These are phyloP conservation scores for Pica pica DNA, from an alignment of 2,113 vertebrate genomes.

Conservation along the genomic window DNA sequence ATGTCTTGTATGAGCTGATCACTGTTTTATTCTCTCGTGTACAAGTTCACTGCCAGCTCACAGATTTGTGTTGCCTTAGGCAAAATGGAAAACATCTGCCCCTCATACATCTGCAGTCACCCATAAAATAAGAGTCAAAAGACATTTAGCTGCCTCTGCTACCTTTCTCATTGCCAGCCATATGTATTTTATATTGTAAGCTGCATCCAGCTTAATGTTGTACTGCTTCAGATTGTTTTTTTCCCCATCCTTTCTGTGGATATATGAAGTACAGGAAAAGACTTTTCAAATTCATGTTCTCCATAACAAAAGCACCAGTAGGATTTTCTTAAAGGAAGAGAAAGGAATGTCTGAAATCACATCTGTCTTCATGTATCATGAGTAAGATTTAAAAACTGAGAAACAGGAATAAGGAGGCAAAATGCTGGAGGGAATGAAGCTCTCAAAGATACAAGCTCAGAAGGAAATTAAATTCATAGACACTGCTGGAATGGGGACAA, in stretches of 20 bases:
- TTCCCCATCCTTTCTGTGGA: neutral
- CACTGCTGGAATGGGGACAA: neutral
- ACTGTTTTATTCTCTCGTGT: neutral
- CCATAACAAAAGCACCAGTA: neutral
- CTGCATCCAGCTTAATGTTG: neutral
- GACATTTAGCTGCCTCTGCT: neutral
- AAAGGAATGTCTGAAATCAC: neutral
- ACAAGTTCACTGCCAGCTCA: neutral
- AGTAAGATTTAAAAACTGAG: neutral
- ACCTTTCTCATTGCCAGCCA: neutral
- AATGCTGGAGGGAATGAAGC: neutral
- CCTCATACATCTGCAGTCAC: neutral
- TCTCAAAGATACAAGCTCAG: neutral
- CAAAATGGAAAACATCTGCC: neutral
- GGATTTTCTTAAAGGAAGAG: neutral
- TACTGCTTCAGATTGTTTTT: neutral
- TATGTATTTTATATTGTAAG: neutral
- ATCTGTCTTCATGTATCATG: neutral
- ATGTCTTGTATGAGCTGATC: neutral
- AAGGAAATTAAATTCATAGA: neutral
- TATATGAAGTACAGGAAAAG: neutral
- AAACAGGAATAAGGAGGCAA: neutral
- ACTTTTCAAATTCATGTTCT: neutral
- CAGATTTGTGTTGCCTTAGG: neutral
- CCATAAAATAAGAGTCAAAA: slow-evolving; percentile 4